Conservation (phyloP, 2,797 vertebrate species). For the Tympanoctomys barrerae region DNA sequence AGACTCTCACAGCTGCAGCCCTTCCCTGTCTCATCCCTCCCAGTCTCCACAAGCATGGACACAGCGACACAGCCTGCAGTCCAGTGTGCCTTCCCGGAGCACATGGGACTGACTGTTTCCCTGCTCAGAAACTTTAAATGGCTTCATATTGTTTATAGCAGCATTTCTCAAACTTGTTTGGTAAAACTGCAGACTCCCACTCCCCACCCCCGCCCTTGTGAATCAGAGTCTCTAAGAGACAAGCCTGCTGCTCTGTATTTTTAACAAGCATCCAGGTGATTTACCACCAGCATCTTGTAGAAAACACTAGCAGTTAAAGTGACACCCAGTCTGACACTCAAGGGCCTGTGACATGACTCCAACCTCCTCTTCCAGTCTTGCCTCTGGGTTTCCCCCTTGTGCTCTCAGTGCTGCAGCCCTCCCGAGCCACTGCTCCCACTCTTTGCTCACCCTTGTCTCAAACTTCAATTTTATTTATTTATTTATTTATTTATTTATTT, state of each 20-base stretch:
- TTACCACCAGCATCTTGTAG: not conserved
- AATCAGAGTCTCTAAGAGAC: constrained; percentile 45
- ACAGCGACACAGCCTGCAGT: too few relatives aligned
- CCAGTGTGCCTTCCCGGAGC: not conserved
- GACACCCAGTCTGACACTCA: not conserved
- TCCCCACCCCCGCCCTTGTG: constrained; percentile 32
- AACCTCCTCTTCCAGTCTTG: not conserved
- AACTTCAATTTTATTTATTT: too few relatives aligned
- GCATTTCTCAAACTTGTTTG: constrained; percentile 50
- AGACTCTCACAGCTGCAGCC: not conserved
- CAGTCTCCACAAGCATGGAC: too few relatives aligned
- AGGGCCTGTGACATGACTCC: not conserved
- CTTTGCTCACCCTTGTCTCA: not conserved
- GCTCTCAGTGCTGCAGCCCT: not conserved
- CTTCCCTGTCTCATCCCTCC: not conserved
- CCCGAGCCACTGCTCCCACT: not conserved
- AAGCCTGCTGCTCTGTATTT: constrained; percentile 2
- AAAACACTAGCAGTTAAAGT: not conserved
- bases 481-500: too few relatives aligned
- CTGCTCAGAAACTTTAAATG: constrained; percentile 25
- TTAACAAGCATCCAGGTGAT: constrained; percentile 10
- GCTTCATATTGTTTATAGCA: constrained; percentile 17
- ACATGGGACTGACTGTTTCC: not conserved
- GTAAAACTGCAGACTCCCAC: constrained; percentile 65
- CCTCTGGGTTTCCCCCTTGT: not conserved